A percentile compares a stretch with the other conserved stretches of the same genome.
These are phyloP conservation scores for Fundulus diaphanus DNA, from an alignment of 2,797 vertebrate species.

Conservation along the genomic window DNA sequence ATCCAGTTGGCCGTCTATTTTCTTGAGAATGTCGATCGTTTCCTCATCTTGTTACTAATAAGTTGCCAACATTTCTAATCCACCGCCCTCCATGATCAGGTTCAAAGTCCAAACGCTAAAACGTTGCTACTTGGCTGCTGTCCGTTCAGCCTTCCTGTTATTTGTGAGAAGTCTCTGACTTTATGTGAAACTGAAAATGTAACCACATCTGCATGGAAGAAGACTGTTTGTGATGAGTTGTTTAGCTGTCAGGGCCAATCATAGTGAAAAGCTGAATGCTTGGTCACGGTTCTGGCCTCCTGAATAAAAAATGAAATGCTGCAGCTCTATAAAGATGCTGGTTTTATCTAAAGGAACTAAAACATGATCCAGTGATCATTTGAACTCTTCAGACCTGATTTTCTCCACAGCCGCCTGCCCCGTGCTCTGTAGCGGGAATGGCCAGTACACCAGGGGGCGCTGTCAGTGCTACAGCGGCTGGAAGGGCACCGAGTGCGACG, in stretches of 20 bases:
- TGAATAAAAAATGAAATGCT: background rate
- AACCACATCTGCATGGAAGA: background rate
- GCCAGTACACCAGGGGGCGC: slow-evolving; percentile 96
- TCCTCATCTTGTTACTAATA: background rate
- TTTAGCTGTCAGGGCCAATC: background rate
- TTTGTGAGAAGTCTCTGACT: background rate
- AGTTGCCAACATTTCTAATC: too few relatives aligned
- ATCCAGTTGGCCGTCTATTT: background rate
- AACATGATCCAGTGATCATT: background rate
- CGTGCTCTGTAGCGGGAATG: slow-evolving; percentile 94
- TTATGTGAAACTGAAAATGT: background rate
- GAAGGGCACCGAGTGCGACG: slow-evolving; percentile 97
- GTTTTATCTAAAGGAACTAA: background rate
- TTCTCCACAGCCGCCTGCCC: slow-evolving; percentile 91
- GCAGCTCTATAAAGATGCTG: background rate
- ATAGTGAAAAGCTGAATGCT: background rate
- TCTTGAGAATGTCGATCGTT: background rate
- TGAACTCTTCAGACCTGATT: background rate
- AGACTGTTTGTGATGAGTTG: background rate
- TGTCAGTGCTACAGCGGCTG: slow-evolving; percentile 98
- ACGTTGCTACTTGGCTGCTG: background rate
- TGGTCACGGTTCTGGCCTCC: background rate
- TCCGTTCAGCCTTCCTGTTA: background rate
- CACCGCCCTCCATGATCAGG: background rate
- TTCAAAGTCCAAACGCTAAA: background rate